Percentiles rank a stretch among this genome's conserved stretches.
Evolutionary conservation across 2,797 vertebrate genomes (phyloP).

Genomic region (Falco peregrinus): DNA sequence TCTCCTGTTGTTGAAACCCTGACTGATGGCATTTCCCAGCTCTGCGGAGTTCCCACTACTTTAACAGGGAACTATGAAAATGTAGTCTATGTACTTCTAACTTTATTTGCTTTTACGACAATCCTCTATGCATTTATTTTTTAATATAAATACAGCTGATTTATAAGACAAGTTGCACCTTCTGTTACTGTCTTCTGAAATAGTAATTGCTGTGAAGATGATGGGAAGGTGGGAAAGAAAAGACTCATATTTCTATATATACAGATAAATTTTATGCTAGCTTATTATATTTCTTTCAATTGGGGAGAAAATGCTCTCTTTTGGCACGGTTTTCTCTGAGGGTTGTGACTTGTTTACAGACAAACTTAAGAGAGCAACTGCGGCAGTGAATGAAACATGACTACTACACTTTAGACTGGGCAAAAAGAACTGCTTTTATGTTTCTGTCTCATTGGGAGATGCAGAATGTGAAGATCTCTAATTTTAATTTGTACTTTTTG

Average conservation of each 20-base stretch:
- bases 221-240: background rate
- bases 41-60: background rate
- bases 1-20: background rate
- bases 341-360: background rate
- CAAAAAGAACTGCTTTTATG: background rate
- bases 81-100: background rate
- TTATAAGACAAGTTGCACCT: background rate
- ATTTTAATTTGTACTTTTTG: background rate
- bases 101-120: background rate
- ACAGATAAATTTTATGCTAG: background rate
- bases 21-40: background rate
- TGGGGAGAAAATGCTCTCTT: background rate
- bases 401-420: background rate
- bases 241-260: background rate
- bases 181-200: background rate
- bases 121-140: background rate
- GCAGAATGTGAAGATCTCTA: background rate
- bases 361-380: background rate
- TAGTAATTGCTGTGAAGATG: background rate
- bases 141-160: background rate
- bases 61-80: background rate
- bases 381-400: background rate
- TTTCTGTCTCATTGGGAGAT: background rate
- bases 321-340: background rate
- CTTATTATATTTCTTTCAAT: background rate